Conservation (phyloP, 2,113 vertebrate species). For the Nipponia nippon region DNA sequence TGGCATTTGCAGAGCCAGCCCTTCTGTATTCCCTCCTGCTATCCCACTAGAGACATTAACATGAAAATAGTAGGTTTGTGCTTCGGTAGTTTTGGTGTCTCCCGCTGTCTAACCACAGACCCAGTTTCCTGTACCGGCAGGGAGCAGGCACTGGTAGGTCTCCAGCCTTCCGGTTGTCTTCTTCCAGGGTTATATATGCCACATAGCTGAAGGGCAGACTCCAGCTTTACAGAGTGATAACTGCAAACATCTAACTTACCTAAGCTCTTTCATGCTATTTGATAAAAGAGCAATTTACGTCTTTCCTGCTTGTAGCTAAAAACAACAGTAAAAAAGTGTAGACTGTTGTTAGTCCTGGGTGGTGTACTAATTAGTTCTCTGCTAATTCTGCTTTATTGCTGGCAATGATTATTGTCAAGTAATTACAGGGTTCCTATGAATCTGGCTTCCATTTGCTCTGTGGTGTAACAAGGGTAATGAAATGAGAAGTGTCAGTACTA, state of each 20-base stretch:
- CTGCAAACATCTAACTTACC: neutral
- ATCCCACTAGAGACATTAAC: neutral
- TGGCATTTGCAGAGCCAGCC: neutral
- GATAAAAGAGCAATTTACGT: neutral
- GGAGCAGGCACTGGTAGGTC: neutral
- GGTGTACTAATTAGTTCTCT: constrained; percentile 12
- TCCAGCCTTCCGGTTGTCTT: constrained; percentile 5
- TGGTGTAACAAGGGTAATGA: neutral
- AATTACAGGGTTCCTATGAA: constrained; percentile 2
- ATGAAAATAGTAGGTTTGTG: neutral
- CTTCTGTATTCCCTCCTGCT: neutral
- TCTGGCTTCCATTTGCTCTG: neutral
- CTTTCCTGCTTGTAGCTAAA: constrained; percentile 25
- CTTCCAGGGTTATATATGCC: neutral
- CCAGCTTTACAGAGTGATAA: neutral
- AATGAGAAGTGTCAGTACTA: neutral
- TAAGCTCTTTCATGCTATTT: neutral
- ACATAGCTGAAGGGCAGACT: neutral
- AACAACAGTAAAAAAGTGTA: neutral
- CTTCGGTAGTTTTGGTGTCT: neutral
- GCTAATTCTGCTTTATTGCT: constrained; percentile 26
- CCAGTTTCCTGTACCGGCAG: neutral
- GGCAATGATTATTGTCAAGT: neutral
- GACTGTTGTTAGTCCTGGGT: neutral
- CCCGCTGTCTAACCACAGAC: neutral